Conservation (phyloP, 2,888 invertebrate genomes). For the Acrobeloides nanus region DNA sequence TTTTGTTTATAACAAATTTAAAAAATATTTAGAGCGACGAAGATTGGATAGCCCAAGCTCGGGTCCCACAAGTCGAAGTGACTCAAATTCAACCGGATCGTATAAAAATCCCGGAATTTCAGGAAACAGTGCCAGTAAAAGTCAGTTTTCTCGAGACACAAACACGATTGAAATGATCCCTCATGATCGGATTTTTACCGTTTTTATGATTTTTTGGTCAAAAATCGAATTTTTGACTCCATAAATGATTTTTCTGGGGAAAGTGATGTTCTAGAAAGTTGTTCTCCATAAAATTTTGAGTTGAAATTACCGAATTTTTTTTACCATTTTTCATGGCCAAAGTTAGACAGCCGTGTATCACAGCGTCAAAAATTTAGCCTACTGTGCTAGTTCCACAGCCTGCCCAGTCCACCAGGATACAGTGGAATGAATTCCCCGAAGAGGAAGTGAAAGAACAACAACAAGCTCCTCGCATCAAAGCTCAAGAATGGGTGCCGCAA, state of each 20-base stretch:
- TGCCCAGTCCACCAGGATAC: conserved; percentile 32
- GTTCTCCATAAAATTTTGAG: too few species aligned
- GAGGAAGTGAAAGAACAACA: conserved; percentile 30
- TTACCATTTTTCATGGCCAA: background rate
- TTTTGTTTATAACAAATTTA: background rate
- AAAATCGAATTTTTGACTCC: too few species aligned
- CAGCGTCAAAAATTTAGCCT: conserved; percentile 25
- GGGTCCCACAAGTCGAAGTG: conserved; percentile 18
- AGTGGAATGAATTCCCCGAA: conserved; percentile 50
- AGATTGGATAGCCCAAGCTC: conserved; percentile 17
- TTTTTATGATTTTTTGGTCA: background rate
- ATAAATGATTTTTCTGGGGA: too few species aligned
- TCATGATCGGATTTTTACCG: background rate
- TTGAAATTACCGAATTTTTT: background rate
- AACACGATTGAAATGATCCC: background rate
- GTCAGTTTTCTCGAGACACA: conserved; percentile 4
- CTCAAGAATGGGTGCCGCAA: conserved; percentile 45
- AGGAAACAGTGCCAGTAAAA: conserved; percentile 17
- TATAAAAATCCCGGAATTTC: conserved; percentile 25
- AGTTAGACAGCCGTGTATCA: too few species aligned
- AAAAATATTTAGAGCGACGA: conserved; percentile 11
- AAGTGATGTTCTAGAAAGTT: too few species aligned
- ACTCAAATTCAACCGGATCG: conserved; percentile 22
- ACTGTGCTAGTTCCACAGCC: conserved; percentile 47
- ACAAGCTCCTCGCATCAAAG: conserved; percentile 38